These are phyloP conservation scores for Meriones psammophilus DNA, from an alignment of 2,797 vertebrate genomes.

Conservation along the genomic window DNA sequence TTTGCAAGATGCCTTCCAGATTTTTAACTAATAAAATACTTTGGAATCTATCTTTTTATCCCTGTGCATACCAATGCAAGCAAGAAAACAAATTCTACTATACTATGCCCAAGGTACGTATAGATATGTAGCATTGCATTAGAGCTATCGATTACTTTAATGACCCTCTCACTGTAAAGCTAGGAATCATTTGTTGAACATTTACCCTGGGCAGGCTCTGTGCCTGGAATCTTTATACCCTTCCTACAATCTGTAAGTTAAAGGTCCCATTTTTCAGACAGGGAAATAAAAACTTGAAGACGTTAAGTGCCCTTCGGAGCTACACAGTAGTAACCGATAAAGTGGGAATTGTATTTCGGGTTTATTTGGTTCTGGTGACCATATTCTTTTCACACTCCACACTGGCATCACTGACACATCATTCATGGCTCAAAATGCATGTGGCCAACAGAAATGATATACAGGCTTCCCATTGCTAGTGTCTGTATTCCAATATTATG, in stretches of 20 bases:
- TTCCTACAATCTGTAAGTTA: background rate
- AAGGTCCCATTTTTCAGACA: constrained; percentile 12
- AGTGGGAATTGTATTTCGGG: background rate
- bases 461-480: background rate
- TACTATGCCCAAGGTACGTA: background rate
- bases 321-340: background rate
- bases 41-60: background rate
- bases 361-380: background rate
- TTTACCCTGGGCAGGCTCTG: background rate
- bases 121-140: background rate
- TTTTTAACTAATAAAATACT: constrained; percentile 50
- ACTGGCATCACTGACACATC: background rate
- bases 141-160: background rate
- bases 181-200: background rate
- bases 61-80: background rate
- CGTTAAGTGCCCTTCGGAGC: background rate
- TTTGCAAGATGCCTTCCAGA: constrained; percentile 39
- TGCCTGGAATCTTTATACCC: background rate
- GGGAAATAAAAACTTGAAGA: background rate
- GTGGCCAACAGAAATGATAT: background rate
- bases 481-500: background rate
- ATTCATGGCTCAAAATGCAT: background rate
- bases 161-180: background rate
- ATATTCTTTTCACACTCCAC: background rate
- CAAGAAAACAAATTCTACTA: constrained; percentile 19